phyloP scores from a whole-genome alignment of 2,888 invertebrate species.

The Catocala nupta region DNA sequence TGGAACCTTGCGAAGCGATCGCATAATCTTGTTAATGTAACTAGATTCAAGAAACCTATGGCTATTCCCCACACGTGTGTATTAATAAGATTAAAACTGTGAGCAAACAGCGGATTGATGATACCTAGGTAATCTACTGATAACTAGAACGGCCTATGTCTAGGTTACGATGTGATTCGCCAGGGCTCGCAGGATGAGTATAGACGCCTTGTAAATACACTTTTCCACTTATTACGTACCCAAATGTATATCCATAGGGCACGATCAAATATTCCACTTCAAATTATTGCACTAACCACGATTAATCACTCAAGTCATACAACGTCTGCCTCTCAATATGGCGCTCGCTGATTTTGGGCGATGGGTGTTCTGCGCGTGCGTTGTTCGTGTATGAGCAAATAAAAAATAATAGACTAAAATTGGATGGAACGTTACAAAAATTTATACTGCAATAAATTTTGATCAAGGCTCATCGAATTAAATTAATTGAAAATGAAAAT shows the following conservation, averaged over 20 bases:
- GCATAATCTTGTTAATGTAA: conserved; percentile 92
- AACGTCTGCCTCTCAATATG: conserved; percentile 93
- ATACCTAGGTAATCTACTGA: conserved; percentile 88
- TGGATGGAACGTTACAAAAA: conserved; percentile 60
- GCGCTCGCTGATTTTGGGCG: conserved; percentile 89
- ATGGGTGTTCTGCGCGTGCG: conserved; percentile 87
- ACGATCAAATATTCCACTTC: conserved; percentile 86
- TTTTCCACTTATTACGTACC: conserved; percentile 83
- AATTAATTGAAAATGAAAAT: conserved; percentile 65
- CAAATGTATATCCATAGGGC: conserved; percentile 88
- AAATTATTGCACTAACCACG: conserved; percentile 87
- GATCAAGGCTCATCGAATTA: conserved; percentile 57
- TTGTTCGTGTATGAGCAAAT: conserved; percentile 80
- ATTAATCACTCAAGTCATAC: conserved; percentile 88
- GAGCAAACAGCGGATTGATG: conserved; percentile 88
- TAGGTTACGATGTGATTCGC: conserved; percentile 86
- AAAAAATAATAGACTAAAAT: conserved; percentile 72
- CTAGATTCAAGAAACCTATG: conserved; percentile 93
- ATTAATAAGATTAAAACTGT: conserved; percentile 90
- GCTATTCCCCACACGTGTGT: conserved; percentile 89
- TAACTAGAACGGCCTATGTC: conserved; percentile 89
- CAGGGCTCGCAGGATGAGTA: conserved; percentile 64
- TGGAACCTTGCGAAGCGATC: conserved; percentile 87
- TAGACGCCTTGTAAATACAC: conserved; percentile 66
- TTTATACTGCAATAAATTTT: conserved; percentile 52